Evolutionary conservation across 2,888 invertebrate genomes (phyloP), one percentile per base, ranked within the genome.

Genomic region (Lamproptera curius): DNA sequence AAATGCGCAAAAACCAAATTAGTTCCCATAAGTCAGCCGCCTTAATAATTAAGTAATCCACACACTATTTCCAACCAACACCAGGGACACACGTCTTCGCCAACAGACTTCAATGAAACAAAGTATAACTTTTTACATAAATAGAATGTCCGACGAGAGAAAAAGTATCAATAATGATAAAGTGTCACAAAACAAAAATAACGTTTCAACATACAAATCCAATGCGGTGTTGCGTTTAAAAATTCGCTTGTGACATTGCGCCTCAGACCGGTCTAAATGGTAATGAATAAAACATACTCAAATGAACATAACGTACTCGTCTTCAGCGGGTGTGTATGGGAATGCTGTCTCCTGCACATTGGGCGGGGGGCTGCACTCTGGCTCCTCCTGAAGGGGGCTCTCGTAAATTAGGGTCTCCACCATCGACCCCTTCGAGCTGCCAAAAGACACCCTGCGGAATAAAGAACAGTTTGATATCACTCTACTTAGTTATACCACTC

Each of bases 351-450:
- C 82, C 55, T 80, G 79, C 20, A 72, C 59, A 52, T 69, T 86
- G 1, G 89, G 88, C 28, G 89, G 90, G 16, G 91, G 93, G 87
- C 92, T 92, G 68, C 89, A 89, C 31, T 93, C 93, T 8, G 92
- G 92, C 70, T 94, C 94, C 78, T 94, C 94, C 66, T 94, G 94
- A 42, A 95, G 90, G 23, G 92, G 92, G 65, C 93, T 94, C 88
- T 97, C 96, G 86, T 94, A 96, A 62, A 97, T 95, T 60, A 96
- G 89, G 39, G 97, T 97, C 88, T 97, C 97, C 56, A 97, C 96
- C 96, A 97, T 96, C 42, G 96, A 96, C 58, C 96, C 96, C 80
- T 96, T 96, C 61, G 96, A 96, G 76, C 96, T 96, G 59, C 96
- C 97, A 82, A 97, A 97, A 42, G 96, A 96, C 59, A 97, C 97